Evolutionary conservation across 2,113 vertebrate species (phyloP).

Genomic region (Chrysochloris asiatica): DNA sequence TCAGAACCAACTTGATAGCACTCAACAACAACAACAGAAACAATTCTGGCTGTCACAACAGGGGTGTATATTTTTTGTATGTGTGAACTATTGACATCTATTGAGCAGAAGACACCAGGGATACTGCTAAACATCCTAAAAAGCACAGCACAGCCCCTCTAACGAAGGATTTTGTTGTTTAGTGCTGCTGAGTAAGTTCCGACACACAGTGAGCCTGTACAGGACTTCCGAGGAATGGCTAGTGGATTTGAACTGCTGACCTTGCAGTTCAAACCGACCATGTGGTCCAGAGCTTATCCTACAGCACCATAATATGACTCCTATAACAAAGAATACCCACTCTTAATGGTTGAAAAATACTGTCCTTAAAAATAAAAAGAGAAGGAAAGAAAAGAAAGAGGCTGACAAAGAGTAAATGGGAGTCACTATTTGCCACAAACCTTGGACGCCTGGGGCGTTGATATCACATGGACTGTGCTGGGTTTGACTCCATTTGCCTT

Average conservation of each 20-base stretch:
- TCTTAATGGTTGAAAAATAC: neutral
- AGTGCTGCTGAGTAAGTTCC: too few species aligned
- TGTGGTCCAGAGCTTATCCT: too few species aligned
- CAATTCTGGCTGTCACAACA: neutral
- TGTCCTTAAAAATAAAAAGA: neutral
- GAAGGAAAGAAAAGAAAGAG: neutral
- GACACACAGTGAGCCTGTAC: too few species aligned
- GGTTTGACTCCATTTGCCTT: conserved; percentile 97
- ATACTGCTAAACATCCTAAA: neutral
- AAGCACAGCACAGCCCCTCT: neutral
- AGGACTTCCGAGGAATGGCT: too few species aligned
- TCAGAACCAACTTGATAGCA: too few species aligned
- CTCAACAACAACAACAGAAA: too few species aligned
- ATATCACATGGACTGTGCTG: conserved; percentile 95
- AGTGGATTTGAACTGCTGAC: too few species aligned
- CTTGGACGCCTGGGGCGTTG: conserved; percentile 96
- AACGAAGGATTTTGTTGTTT: neutral
- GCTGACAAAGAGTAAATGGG: neutral
- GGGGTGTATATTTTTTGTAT: too few species aligned
- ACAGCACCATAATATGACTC: too few species aligned
- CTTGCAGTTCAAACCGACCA: too few species aligned
- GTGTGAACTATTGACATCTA: neutral
- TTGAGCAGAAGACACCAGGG: too few species aligned
- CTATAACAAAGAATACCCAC: neutral
- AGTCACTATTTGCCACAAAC: conserved; percentile 79